Percentiles rank a stretch among this genome's conserved stretches.
Conservation (phyloP, 2,113 vertebrate species). For the Lontra canadensis region DNA sequence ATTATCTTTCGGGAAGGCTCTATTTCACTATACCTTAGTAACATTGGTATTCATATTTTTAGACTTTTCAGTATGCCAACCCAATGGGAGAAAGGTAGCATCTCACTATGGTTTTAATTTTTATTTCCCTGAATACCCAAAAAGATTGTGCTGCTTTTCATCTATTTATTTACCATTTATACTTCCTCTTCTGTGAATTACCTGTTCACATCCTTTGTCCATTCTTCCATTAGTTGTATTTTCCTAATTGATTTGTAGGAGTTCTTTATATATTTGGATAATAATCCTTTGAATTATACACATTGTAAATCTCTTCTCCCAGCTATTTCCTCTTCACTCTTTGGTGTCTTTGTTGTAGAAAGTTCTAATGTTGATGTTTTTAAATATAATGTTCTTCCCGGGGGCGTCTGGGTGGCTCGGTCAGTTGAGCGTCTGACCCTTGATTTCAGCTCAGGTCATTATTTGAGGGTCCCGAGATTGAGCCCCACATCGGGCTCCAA, state of each 20-base stretch:
- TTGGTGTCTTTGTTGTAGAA: not conserved
- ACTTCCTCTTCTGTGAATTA: constrained; percentile 14
- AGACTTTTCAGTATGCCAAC: not conserved
- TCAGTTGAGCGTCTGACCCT: not conserved
- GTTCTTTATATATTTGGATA: not conserved
- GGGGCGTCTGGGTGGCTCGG: not conserved
- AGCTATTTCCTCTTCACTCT: not conserved
- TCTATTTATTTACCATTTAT: constrained; percentile 5
- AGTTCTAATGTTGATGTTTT: constrained; percentile 1
- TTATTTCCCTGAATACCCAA: not conserved
- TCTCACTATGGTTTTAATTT: not conserved
- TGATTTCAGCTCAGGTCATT: not conserved
- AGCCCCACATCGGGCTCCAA: not conserved
- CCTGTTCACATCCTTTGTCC: not conserved
- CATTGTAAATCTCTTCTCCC: not conserved
- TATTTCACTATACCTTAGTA: not conserved
- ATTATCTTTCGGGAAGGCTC: not conserved
- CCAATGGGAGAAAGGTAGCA: not conserved
- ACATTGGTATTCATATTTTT: not conserved
- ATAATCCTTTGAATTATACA: not conserved
- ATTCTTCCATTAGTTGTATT: not conserved
- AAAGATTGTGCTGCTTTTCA: not conserved
- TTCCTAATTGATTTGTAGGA: constrained; percentile 41
- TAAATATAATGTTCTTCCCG: not conserved
- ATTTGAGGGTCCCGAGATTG: not conserved